Conservation (phyloP, 2,797 vertebrate genomes). For the Danionella dracula region DNA sequence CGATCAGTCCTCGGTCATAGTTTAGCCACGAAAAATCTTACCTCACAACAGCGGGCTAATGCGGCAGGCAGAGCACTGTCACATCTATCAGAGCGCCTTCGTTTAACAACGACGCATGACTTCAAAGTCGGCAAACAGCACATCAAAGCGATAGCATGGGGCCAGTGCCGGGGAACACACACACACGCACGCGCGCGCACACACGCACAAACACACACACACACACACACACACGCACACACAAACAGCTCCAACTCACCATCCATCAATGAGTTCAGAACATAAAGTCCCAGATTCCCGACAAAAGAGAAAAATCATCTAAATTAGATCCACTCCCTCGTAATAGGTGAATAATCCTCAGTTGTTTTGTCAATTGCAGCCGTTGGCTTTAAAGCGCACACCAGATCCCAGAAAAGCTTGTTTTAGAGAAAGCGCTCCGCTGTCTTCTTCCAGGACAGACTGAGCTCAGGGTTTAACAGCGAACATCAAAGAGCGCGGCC, state of each 20-base stretch:
- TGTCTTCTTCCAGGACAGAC: slow-evolving; percentile 74
- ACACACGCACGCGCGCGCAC: slow-evolving; percentile 52
- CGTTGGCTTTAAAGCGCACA: slow-evolving; percentile 50
- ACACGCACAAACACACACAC: slow-evolving; percentile 54
- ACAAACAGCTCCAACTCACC: slow-evolving; percentile 75
- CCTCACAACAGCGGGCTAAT: background rate
- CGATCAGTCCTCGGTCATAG: slow-evolving; percentile 23
- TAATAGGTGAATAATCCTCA: too few relatives aligned
- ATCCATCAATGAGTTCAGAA: slow-evolving; percentile 70
- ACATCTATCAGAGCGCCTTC: slow-evolving; percentile 55
- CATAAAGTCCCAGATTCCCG: slow-evolving; percentile 55
- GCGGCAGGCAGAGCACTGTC: background rate
- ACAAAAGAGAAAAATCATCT: slow-evolving; percentile 59
- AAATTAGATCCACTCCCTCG: slow-evolving; percentile 50
- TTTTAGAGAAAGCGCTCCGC: slow-evolving; percentile 65
- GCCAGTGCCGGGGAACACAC: slow-evolving; percentile 58
- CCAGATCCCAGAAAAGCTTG: slow-evolving; percentile 45
- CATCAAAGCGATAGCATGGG: slow-evolving; percentile 75
- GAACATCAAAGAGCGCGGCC: slow-evolving; percentile 84
- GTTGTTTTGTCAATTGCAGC: slow-evolving; percentile 54
- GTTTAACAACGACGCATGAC: slow-evolving; percentile 54
- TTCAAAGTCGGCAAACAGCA: slow-evolving; percentile 72
- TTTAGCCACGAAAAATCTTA: background rate
- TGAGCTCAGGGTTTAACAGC: slow-evolving; percentile 79
- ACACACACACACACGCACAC: slow-evolving; percentile 51